Evolutionary conservation across 2,113 vertebrate genomes (phyloP).

Genomic region (Caranx ignobilis): DNA sequence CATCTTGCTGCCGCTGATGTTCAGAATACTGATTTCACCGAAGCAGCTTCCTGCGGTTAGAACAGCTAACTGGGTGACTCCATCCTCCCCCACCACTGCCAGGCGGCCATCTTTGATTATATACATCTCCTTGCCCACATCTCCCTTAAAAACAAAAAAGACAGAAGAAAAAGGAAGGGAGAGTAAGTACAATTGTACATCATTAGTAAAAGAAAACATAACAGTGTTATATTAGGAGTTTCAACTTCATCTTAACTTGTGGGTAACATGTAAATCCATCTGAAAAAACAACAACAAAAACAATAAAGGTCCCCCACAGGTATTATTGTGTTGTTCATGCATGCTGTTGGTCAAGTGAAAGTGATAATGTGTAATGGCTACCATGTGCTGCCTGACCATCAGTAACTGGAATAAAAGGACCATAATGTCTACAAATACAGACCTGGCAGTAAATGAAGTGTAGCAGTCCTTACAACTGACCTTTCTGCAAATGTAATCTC

Average conservation of each 20-base stretch:
- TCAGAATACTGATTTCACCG: slow-evolving; percentile 97
- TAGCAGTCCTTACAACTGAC: slow-evolving; percentile 32
- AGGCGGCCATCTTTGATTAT: slow-evolving; percentile 97
- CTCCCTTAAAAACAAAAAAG: slow-evolving; percentile 77
- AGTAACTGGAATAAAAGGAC: too few relatives aligned
- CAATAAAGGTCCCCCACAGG: too few relatives aligned
- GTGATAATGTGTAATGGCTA: too few relatives aligned
- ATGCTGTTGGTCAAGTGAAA: too few relatives aligned
- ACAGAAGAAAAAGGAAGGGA: neutral
- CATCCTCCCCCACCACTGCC: slow-evolving; percentile 94
- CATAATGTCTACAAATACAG: neutral
- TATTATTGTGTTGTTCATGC: too few relatives aligned
- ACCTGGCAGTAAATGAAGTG: neutral
- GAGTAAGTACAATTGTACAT: neutral
- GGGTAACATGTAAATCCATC: too few relatives aligned
- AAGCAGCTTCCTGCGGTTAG: slow-evolving; percentile 95
- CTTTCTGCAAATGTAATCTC: slow-evolving; percentile 95
- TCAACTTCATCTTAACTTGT: neutral
- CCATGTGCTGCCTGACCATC: too few relatives aligned
- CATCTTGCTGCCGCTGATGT: slow-evolving; percentile 98
- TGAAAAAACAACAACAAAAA: too few relatives aligned
- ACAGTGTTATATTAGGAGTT: neutral
- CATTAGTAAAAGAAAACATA: neutral
- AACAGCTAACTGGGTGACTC: slow-evolving; percentile 89
- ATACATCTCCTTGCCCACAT: slow-evolving; percentile 98